Evolutionary conservation across 1,140 invertebrate genomes (phyloP), one percentile per base, ranked within the genome.

Genomic region (Plutomurus gul): DNA sequence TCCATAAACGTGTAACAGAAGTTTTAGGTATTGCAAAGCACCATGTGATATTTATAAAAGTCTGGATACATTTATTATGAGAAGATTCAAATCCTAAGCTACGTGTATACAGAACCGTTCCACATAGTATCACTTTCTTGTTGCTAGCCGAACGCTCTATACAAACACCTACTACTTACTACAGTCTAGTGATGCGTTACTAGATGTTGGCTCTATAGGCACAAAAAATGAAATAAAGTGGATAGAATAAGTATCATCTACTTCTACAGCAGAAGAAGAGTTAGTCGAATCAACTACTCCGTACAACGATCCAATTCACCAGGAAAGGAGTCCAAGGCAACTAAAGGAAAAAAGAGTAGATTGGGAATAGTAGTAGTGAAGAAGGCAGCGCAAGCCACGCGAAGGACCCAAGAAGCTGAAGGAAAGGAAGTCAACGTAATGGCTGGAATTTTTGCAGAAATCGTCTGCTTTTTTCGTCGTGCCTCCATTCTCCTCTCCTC

Each of bases 371-470:
- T 25, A 27, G 56, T 30, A 65, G 30, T 65, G 56, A 25, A 65
- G n/a, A n/a, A n/a, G n/a, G n/a, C 36, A 65, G 56, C 56, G 56
- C 56, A 65, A 25, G 27, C 27, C 56, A 65, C 30, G 56, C 8
- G 27, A 33, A 65, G 27, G 36, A 65, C 30, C 27, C 27, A 65
- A 65, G 56, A 65, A 65, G 56, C 56, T 65, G 27, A 65, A 27
- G 56, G 56, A 27, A 65, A 65, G 27, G 56, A 65, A 65, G 56
- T 65, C 56, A 65, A 65, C 56, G 56, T 25, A 65, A 65, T 30
- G 56, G 56, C 56, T 65, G 27, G 56, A 65, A 65, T 65, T 65
- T 65, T 65, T 65, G 56, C 56, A 65, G 56, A 65, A 65, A 65
- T 65, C 56, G 56, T 65, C 56, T 65, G 56, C 56, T 65, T 65